Evolutionary conservation across 2,888 invertebrate species (phyloP), one percentile per base, ranked within the genome.

Genomic region (Tachina lurida): DNA sequence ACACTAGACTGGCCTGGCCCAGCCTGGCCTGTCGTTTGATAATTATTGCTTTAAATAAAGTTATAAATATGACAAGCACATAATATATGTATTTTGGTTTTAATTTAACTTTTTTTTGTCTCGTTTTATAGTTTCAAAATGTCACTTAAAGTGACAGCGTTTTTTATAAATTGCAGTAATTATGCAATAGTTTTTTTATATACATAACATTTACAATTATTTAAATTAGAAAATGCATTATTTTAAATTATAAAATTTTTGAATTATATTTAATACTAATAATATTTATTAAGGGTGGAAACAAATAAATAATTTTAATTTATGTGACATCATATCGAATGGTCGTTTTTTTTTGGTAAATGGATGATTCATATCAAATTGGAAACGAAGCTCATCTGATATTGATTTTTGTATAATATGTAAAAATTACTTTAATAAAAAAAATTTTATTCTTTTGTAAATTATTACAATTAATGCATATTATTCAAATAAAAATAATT

Each of bases 21-120:
- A 15, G 13, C 73, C 13, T 5, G 31, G 41, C 39, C 17, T 19
- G 10, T 3, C 10, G n/a, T 54, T 67, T 60, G 56, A 63, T n/a
- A 31, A 52, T 19, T 54, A 75, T 63, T 60, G 65, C 47, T 41
- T 67, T 47, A 58, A 71, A 75, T 47, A 31, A 58, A 75, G 54
- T 63, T 63, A 79, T 79, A 75, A 63, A 79, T 80, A 83, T 83
- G 83, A 83, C 83, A 83, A 39, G 49, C 77, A 67, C 83, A 83
- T 83, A 67, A 83, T 76, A 67, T 77, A 60, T 83, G 83, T 83
- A 65, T 65, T 79, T 79, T 70, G 71, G 9, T 70, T 78, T 62
- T 31, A 45, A 39, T n/a, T 65, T 60, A 7, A 41, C 4, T 17
- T 60, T 31, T 17, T 47, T 31, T 39, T 60, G 31, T 65, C 45